phyloP scores from a whole-genome alignment of 2,113 vertebrate species.

The Paralichthys olivaceus region DNA sequence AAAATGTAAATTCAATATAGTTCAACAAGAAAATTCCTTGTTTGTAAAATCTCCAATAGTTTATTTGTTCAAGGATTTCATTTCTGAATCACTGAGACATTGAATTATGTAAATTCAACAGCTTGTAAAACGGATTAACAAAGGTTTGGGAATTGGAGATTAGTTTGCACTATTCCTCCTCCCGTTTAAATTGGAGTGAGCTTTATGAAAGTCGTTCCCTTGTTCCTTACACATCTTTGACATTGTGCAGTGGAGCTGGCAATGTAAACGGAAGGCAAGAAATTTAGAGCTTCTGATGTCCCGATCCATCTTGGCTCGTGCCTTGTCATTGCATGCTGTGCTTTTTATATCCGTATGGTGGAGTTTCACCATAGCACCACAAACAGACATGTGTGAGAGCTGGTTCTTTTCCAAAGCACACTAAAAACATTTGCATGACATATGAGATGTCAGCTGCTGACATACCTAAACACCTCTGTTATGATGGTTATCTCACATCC shows the following conservation, averaged over 20 bases:
- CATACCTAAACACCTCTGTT: slow-evolving; percentile 61
- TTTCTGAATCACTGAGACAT: background rate
- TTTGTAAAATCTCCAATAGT: background rate
- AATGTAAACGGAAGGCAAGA: slow-evolving; percentile 49
- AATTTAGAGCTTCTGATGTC: slow-evolving; percentile 57
- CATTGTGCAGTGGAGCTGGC: slow-evolving; percentile 52
- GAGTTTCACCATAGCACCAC: slow-evolving; percentile 45
- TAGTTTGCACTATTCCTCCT: slow-evolving; percentile 3
- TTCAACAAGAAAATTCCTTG: background rate
- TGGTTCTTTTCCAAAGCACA: slow-evolving; percentile 64
- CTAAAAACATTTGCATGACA: slow-evolving; percentile 60
- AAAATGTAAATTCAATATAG: background rate
- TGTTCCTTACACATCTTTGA: slow-evolving; percentile 58
- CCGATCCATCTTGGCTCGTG: slow-evolving; percentile 43
- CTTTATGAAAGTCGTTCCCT: slow-evolving; percentile 28
- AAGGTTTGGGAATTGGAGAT: background rate
- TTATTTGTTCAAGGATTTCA: background rate
- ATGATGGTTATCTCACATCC: slow-evolving; percentile 68
- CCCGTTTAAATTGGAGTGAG: slow-evolving; percentile 25
- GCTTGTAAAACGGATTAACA: slow-evolving; percentile 24
- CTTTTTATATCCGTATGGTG: slow-evolving; percentile 59
- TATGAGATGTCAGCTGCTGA: slow-evolving; percentile 52
- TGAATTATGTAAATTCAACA: slow-evolving; percentile 9
- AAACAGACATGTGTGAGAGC: slow-evolving; percentile 55
- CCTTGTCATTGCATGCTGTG: slow-evolving; percentile 55